phyloP scores from a whole-genome alignment of 2,888 invertebrate species.

The Cephonodes hylas region DNA sequence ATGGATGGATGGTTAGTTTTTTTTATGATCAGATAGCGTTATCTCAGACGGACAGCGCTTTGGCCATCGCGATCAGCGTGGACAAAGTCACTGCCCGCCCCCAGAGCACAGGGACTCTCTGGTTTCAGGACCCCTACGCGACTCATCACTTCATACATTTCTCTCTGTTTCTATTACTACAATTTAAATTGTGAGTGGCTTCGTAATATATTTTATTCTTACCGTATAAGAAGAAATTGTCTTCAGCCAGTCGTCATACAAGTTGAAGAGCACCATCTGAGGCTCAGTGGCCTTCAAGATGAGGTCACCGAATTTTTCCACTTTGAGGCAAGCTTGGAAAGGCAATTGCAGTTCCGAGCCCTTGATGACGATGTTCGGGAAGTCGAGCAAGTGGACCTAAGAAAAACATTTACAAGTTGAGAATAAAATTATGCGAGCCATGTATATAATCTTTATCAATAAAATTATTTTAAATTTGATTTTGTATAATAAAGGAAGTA shows the following conservation, averaged over 20 bases:
- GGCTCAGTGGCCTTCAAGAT: conserved; percentile 99
- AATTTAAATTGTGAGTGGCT: no score
- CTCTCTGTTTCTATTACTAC: background rate
- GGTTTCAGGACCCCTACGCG: conserved; percentile 80
- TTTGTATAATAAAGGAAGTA: no score
- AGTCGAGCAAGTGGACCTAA: conserved; percentile 97
- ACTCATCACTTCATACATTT: conserved; percentile 48
- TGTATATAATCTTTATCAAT: no score
- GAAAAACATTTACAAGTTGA: background rate
- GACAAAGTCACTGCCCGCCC: conserved; percentile 32
- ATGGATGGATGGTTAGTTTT: background rate
- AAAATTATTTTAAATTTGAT: no score
- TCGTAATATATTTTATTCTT: conserved; percentile 37
- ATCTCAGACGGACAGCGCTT: conserved; percentile 40
- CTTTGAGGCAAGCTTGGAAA: conserved; percentile 99
- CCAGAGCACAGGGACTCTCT: conserved; percentile 71
- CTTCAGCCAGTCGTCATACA: conserved; percentile 99
- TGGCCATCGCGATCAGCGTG: conserved; percentile 50
- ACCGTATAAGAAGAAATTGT: conserved; percentile 99
- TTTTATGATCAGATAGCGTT: conserved; percentile 62
- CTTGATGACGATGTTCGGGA: conserved; percentile 99
- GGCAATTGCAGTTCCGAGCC: conserved; percentile 99
- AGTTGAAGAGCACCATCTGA: conserved; percentile 99
- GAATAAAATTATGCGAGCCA: background rate
- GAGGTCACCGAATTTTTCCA: conserved; percentile 99